These are phyloP conservation scores for Helostoma temminkii DNA, from an alignment of 2,797 vertebrate genomes.

Conservation along the genomic window DNA sequence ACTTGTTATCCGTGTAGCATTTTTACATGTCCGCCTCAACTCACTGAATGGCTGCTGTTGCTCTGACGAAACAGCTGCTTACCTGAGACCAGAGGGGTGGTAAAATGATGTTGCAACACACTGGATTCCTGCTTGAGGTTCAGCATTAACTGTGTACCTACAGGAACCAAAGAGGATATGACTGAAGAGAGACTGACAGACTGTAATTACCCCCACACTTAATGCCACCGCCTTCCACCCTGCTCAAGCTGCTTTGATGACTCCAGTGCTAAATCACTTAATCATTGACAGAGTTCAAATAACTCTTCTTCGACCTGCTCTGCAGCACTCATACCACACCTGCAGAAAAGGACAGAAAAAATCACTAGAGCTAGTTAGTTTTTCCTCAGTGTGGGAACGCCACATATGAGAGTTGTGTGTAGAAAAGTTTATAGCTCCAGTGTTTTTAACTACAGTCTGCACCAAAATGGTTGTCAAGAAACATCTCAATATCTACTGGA, in stretches of 20 bases:
- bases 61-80: conserved; percentile 51
- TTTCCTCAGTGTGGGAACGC: conserved; percentile 23
- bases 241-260: not conserved
- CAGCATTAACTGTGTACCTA: conserved; percentile 15
- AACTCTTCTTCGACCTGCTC: conserved; percentile 37
- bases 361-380: conserved; percentile 36
- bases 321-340: conserved; percentile 54
- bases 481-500: not conserved
- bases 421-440: conserved; percentile 21
- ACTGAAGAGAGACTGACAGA: conserved; percentile 48
- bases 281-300: conserved; percentile 46
- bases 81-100: conserved; percentile 38
- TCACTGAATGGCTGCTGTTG: conserved; percentile 23
- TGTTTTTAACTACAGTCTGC: not conserved
- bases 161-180: conserved; percentile 34
- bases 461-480: too few relatives aligned
- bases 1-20: conserved; percentile 46
- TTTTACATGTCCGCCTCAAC: conserved; percentile 28
- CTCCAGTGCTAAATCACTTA: conserved; percentile 46
- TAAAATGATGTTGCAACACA: conserved; percentile 62
- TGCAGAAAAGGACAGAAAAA: conserved; percentile 36
- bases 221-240: not conserved
- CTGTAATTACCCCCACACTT: conserved; percentile 2
- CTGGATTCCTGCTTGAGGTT: conserved; percentile 59
- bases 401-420: conserved; percentile 15